A percentile compares a stretch with the other conserved stretches of the same genome.
Conservation (phyloP, 2,113 vertebrate genomes). For the Scortum barcoo region DNA sequence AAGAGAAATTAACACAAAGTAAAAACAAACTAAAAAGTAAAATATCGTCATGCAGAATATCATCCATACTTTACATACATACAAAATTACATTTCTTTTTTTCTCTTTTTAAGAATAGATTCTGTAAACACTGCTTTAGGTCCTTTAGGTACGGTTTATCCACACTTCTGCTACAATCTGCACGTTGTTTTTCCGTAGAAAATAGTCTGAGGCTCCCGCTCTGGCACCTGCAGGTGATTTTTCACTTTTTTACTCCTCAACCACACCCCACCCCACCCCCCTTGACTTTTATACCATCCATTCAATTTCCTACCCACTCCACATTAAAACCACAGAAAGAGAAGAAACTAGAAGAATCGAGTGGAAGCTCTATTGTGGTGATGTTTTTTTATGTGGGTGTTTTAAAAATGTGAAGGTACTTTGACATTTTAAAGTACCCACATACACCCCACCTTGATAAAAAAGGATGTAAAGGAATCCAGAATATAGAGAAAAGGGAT, state of each 20-base stretch:
- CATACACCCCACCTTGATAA: constrained; percentile 25
- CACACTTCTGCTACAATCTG: constrained; percentile 61
- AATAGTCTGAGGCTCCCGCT: constrained; percentile 63
- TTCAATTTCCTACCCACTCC: constrained; percentile 36
- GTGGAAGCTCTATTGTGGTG: constrained; percentile 79
- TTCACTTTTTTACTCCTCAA: constrained; percentile 21
- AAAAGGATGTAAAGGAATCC: constrained; percentile 28
- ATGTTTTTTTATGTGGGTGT: constrained; percentile 26
- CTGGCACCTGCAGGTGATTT: constrained; percentile 57
- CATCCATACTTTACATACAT: constrained; percentile 82
- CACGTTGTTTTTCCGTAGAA: constrained; percentile 47
- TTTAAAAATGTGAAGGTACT: constrained; percentile 40
- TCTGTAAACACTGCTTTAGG: constrained; percentile 83
- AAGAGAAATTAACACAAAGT: constrained; percentile 47
- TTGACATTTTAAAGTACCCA: constrained; percentile 44
- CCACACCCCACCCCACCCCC: too few species aligned
- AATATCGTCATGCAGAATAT: constrained; percentile 64
- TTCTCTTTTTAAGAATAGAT: constrained; percentile 73
- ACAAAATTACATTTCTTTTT: constrained; percentile 82
- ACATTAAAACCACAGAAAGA: constrained; percentile 59
- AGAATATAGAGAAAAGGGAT: constrained; percentile 31
- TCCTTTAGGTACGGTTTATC: constrained; percentile 67
- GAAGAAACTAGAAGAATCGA: constrained; percentile 57
- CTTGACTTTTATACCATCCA: constrained; percentile 2
- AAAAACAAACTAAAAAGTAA: constrained; percentile 70